Base-by-base conservation (phyloP, 37 sponge, comb jelly and placozoan genomes). In the Crambe crambe region DNA sequence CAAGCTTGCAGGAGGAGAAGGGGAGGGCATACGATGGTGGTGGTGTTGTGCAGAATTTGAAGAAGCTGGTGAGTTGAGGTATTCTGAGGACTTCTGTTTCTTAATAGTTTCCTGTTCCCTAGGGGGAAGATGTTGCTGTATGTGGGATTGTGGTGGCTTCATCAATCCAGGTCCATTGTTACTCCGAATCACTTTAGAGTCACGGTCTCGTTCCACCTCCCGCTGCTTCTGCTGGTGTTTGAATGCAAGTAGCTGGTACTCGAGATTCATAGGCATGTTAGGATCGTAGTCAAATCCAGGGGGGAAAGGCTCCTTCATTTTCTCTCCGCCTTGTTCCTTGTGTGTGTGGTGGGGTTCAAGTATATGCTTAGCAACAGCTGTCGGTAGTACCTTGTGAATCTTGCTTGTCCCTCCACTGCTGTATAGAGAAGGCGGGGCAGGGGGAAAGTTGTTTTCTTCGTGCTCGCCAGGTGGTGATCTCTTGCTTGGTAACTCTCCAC, bases 221-320 rank as follows among this genome's bases (percentile, higher is more conserved):
- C 67, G 42, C 51, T 37, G 37, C 59, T 80, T 63, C 30, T 58
- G 32, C 73, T 79, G 74, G 61, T 84, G 88, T 34, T 84, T 58
- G 61, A 70, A 92, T 12, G 89, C 58, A 38, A 88, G 37, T 43
- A 92, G 59, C 75, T 92, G 93, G 41, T 64, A 77, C 29, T 88
- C 69, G 20, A 68, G 35, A 15, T 67, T 66, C 81, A 92, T 92
- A 10, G 93, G 93, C 47, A 92, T 83, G 70, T 80, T 88, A 0
- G 89, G 86, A 57, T 92, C 89, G 43, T 85, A 92, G 21, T 73
- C 85, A 42, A 92, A 92, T 4, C 85, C 93, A 25, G 81, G 73
- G n/a, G n/a, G n/a, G 30, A 23, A 26, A 8, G 54, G 42, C 20
- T 67, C 51, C 70, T 69, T 80, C 42, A 68, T 40, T 30, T 21